phyloP scores from a whole-genome alignment of 2,797 vertebrate genomes.

The Hylomyscus alleni region DNA sequence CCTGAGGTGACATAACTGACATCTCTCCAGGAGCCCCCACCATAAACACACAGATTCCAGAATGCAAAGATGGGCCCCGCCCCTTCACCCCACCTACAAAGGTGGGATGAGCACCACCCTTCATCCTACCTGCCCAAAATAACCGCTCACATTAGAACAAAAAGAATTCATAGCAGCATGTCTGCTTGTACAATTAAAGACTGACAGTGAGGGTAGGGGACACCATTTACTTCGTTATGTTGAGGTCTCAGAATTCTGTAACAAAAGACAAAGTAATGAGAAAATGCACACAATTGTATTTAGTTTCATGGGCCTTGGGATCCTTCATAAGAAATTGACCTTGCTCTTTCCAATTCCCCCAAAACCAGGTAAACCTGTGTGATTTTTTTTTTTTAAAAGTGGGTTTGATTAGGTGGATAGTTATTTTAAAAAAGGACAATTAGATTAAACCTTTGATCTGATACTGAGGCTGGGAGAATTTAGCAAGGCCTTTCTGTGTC shows the following conservation, averaged over 20 bases:
- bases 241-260: background rate
- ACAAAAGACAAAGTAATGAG: background rate
- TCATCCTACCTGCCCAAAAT: background rate
- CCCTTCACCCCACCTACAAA: too few species aligned
- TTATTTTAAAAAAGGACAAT: background rate
- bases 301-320: background rate
- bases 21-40: background rate
- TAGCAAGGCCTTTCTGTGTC: background rate
- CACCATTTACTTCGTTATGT: background rate
- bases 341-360: background rate
- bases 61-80: background rate
- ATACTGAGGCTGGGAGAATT: background rate
- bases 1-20: background rate
- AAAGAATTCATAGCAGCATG: background rate
- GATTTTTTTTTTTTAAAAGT: background rate
- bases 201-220: too few species aligned
- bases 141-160: background rate
- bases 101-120: too few species aligned
- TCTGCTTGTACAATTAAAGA: background rate
- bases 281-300: background rate
- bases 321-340: background rate
- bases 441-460: background rate
- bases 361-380: background rate
- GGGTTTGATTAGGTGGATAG: background rate
- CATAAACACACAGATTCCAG: fast-evolving